Conservation (phyloP, 2,888 invertebrate species). For the Rhingia rostrata region DNA sequence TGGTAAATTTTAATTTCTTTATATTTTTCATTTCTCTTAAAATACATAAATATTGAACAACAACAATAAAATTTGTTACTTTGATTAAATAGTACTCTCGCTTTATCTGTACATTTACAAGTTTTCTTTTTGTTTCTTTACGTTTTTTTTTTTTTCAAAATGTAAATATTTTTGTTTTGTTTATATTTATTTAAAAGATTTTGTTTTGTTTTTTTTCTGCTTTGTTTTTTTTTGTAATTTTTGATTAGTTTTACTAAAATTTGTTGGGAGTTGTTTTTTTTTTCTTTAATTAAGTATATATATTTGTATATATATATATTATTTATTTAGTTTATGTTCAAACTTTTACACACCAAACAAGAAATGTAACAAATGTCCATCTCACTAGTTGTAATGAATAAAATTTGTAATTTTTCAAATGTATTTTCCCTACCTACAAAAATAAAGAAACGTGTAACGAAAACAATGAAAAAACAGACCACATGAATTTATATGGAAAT, state of each 20-base stretch:
- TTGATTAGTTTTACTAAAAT: conserved; percentile 42
- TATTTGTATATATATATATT: conserved; percentile 23
- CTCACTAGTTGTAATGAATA: conserved; percentile 7
- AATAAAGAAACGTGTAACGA: conserved; percentile 1
- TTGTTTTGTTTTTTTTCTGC: conserved; percentile 16
- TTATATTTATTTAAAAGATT: conserved; percentile 12
- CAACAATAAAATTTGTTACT: conserved; percentile 75
- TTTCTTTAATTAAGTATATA: too few species aligned
- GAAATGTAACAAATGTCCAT: conserved; percentile 9
- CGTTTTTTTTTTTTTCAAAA: conserved; percentile 30
- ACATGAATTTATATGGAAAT: conserved; percentile 20
- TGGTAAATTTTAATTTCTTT: conserved; percentile 51
- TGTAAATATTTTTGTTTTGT: conserved; percentile 60
- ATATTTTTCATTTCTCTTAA: conserved; percentile 64
- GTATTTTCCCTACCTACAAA: conserved; percentile 58
- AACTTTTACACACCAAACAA: conserved; percentile 24
- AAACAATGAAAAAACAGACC: conserved; percentile 27
- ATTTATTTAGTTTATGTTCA: conserved; percentile 14
- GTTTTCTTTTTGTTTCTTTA: conserved; percentile 14
- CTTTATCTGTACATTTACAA: conserved; percentile 57
- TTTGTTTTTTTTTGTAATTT: conserved; percentile 33
- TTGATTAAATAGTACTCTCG: conserved; percentile 63
- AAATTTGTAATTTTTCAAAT: conserved; percentile 45
- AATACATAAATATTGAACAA: conserved; percentile 75
- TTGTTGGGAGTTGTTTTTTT: conserved; percentile 24